Base-by-base conservation (phyloP, 2,888 invertebrate genomes). In the Melolontha melolontha region DNA sequence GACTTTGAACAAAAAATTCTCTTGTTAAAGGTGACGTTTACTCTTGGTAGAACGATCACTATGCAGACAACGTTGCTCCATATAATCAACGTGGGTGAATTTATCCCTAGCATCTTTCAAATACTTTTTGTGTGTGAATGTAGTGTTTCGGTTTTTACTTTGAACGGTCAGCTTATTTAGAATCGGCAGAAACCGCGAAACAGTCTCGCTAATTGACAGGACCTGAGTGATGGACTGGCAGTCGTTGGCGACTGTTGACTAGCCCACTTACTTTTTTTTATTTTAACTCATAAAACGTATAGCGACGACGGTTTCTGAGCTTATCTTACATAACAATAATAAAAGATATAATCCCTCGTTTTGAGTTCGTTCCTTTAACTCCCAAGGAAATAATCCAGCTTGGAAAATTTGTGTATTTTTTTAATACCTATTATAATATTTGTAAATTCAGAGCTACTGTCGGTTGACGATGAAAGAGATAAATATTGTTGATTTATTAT, bases 161-260 rank as follows among this genome's bases (percentile, higher is more conserved):
- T 57, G 68, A 69, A 68, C 69, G 72, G 66, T 27, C 34, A 14
- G 40, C 34, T 39, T 50, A 50, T 40, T 54, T 10, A 2, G 6
- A 40, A 16, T 40, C 54, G 40, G 7, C 14, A 14, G 54, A 42
- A 65, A 65, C 52, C 49, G 52, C 65, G 49, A 52, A 29, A 55
- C 55, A 39, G 70, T 62, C 65, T 62, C 64, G 63, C 70, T 73
- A 73, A 73, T 73, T 73, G 73, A 73, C 73, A 73, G 72, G 66
- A 64, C 68, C 68, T 73, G 73, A 72, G 65, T 73, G 73, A 73
- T 73, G 72, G 71, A 71, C 71, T 65, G 67, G 70, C 70, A 70
- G 69, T 70, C 70, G 62, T n/a, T 16, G 40, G 68, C 71, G 71
- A 72, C 72, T 73, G 72, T 73, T 73, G 71, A 70, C 70, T 51